These are phyloP conservation scores for Tetraneura akinire DNA, from an alignment of 1,140 invertebrate species.

Conservation along the genomic window DNA sequence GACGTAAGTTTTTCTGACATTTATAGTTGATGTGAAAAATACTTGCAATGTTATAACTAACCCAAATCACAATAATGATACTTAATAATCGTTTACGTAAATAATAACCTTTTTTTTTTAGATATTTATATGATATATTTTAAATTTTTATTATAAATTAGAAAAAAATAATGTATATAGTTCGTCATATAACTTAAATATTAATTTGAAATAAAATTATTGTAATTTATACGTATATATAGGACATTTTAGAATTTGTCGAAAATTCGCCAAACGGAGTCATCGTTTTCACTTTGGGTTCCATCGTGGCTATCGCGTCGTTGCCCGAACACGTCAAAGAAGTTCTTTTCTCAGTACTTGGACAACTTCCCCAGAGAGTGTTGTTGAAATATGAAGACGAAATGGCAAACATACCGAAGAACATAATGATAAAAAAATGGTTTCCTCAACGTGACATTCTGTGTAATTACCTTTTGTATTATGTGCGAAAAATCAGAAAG, in stretches of 20 bases:
- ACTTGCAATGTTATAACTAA: too few relatives aligned
- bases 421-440: slow-evolving; percentile 61
- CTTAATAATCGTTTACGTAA: too few relatives aligned
- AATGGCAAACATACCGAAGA: slow-evolving; percentile 60
- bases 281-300: slow-evolving; percentile 67
- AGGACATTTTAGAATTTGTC: slow-evolving; percentile 66
- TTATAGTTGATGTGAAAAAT: too few relatives aligned
- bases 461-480: slow-evolving; percentile 53
- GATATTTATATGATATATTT: too few relatives aligned
- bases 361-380: slow-evolving; percentile 62
- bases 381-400: slow-evolving; percentile 65
- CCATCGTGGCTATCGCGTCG: slow-evolving; percentile 59
- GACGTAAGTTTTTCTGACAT: slow-evolving; percentile 53
- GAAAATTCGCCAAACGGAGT: slow-evolving; percentile 63
- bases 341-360: slow-evolving; percentile 60
- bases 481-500: not conserved
- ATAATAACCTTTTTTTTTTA: too few relatives aligned
- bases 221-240: too few relatives aligned
- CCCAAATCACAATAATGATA: too few relatives aligned
- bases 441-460: slow-evolving; percentile 59
- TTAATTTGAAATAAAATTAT: too few relatives aligned
- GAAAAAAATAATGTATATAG: too few relatives aligned
- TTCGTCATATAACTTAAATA: too few relatives aligned
- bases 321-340: slow-evolving; percentile 58
- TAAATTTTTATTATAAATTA: too few relatives aligned